Evolutionary conservation across 2,888 invertebrate species (phyloP), one percentile per base, ranked within the genome.

Genomic region (Anaspis maculata): DNA sequence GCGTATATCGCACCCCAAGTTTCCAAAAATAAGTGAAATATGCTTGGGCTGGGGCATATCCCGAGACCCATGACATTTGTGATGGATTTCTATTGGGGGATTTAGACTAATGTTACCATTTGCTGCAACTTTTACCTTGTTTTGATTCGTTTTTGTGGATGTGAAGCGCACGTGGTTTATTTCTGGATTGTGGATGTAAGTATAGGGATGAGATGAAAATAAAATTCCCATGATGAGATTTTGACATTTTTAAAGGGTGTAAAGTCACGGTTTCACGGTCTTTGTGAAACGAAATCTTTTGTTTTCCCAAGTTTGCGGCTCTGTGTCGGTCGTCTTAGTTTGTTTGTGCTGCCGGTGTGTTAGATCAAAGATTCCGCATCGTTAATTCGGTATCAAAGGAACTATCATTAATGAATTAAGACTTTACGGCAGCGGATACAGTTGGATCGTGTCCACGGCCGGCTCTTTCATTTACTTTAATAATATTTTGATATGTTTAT

Each of bases 301-400:
- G 61, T 61, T 62, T 57, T 61, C 52, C 51, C 53, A 58, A 57
- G 51, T 55, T 54, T 52, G 54, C 56, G 57, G 58, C 52, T 47
- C 48, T 48, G 44, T 48, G 50, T 51, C 52, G 54, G 54, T 48
- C 45, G 47, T n/a, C n/a, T n/a, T n/a, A n/a, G 58, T 59, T 59
- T 61, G 57, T 62, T 63, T 64, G 59, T 49, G 46, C 45, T 51
- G 41, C 42, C 60, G 59, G 59, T 46, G 59, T 46, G 41, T n/a
- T 46, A 64, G 61, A 65, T 64, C 62, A 63, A 63, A 63, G 60
- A 51, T 52, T 44, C 46, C 46, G 46, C 49, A 56, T 56, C 62
- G 62, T 62, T 63, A 64, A 64, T 63, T 57, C 58, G 45, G 58
- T 58, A 62, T 62, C 62, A 66, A 66, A 64, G 62, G 60, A 62